Evolutionary conservation across 2,113 vertebrate genomes (phyloP), one percentile per base, ranked within the genome.

Genomic region (Rhizomys pruinosus): DNA sequence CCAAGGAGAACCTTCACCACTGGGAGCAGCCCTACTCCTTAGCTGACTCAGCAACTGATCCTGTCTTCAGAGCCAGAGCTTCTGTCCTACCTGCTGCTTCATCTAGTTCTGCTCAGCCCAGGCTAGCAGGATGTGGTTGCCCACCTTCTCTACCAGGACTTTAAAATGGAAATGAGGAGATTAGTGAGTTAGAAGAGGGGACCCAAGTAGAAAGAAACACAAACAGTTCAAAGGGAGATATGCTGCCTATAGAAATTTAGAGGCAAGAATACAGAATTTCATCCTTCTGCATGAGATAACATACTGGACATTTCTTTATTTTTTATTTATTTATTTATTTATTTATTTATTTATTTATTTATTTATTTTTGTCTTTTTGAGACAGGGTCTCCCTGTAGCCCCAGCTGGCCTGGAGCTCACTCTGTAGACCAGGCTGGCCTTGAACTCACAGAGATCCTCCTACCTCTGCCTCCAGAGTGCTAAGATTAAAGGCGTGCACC

Each of bases 121-220:
- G 3, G 25, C 61, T 20, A 20, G 77, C 34, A 87, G 39, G 71
- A 66, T 32, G 39, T 9, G 3, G 9, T 13, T 16, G 47, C 32
- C 79, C n/a, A 39, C 19, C 47, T 47, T 84, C 68, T 77, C 69
- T 66, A n/a, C 74, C 32, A 78, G 73, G n/a, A 71, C 61, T 95
- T 52, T n/a, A 34, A 78, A 81, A 68, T 20, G 34, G 25, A 71
- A 93, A 57, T 25, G 79, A 32, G 27, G 22, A 88, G 17, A 19
- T 0, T 25, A 7, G 11, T 61, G 29, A 73, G 72, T 64, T 13
- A 17, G 25, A 85, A 79, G 71, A 37, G 15, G 16, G 68, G 20
- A 73, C 37, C 44, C 25, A 71, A 86, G 17, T 15, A 77, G 4
- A 37, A 85, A 84, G 74, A 77, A 86, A 89, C 63, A 25, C 13